A percentile compares a stretch with the other conserved stretches of the same genome.
phyloP scores from a whole-genome alignment of 2,113 vertebrate species.

The Sceloporus tristichus region DNA sequence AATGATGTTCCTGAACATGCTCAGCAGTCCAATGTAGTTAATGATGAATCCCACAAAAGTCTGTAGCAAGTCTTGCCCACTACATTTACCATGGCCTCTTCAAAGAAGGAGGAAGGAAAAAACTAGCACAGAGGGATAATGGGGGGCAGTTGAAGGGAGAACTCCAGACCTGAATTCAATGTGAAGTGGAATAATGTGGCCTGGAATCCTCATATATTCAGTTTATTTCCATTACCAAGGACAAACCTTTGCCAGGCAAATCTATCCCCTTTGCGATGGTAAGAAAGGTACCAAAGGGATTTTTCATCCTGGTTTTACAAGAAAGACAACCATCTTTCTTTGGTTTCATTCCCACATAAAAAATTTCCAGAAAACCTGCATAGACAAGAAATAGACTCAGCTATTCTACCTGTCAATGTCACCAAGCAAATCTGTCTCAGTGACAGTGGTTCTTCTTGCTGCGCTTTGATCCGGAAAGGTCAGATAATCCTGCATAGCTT shows the following conservation, averaged over 20 bases:
- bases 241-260: background rate
- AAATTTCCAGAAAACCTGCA: background rate
- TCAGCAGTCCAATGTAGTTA: background rate
- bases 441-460: background rate
- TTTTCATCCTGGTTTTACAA: background rate
- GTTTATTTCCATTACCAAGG: background rate
- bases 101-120: background rate
- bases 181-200: background rate
- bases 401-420: background rate
- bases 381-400: background rate
- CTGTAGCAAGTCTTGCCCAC: background rate
- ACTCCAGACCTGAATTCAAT: background rate
- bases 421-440: too few relatives aligned
- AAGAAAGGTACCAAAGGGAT: background rate
- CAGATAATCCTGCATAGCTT: accelerated
- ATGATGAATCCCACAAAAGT: background rate
- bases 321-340: background rate
- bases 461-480: accelerated
- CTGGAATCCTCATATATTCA: background rate
- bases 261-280: accelerated
- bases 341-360: background rate
- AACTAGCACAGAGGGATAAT: background rate
- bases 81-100: too few relatives aligned
- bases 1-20: background rate
- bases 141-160: background rate